Evolutionary conservation across 2,888 invertebrate genomes (phyloP).

Genomic region (Acrocyrtus sp.): DNA sequence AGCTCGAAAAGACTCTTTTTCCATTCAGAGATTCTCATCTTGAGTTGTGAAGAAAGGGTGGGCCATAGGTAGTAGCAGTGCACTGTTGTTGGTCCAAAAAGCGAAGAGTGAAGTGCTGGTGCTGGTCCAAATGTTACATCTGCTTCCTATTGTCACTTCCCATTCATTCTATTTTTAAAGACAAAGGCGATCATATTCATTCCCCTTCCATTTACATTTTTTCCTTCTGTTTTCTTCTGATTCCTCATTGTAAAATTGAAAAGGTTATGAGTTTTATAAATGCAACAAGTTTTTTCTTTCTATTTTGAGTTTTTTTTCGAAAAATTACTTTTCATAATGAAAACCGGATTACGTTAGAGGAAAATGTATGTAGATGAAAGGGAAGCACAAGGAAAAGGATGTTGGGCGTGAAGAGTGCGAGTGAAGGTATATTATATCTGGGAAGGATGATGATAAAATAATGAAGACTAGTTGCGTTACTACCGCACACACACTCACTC

Average conservation of each 20-base stretch:
- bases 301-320: background rate
- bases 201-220: background rate
- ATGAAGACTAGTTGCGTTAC: too few species aligned
- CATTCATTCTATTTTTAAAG: too few species aligned
- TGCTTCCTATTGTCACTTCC: slow-evolving; percentile 20
- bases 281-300: slow-evolving; percentile 13
- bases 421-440: too few species aligned
- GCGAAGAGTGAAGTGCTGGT: too few species aligned
- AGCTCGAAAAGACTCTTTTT: slow-evolving; percentile 10
- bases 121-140: too few species aligned
- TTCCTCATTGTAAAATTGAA: too few species aligned
- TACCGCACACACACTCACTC: too few species aligned
- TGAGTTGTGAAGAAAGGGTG: slow-evolving; percentile 37
- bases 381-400: slow-evolving; percentile 28
- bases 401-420: slow-evolving; percentile 30
- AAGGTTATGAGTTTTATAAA: slow-evolving; percentile 15
- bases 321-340: too few species aligned
- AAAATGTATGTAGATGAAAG: background rate
- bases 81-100: too few species aligned
- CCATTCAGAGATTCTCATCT: background rate
- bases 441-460: too few species aligned
- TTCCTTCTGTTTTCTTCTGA: background rate
- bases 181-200: background rate
- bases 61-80: too few species aligned
- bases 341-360: slow-evolving; percentile 34